Percentiles rank a stretch among this genome's conserved stretches.
Evolutionary conservation across 2,797 vertebrate genomes (phyloP).

Genomic region (Chaenodraco wilsoni): DNA sequence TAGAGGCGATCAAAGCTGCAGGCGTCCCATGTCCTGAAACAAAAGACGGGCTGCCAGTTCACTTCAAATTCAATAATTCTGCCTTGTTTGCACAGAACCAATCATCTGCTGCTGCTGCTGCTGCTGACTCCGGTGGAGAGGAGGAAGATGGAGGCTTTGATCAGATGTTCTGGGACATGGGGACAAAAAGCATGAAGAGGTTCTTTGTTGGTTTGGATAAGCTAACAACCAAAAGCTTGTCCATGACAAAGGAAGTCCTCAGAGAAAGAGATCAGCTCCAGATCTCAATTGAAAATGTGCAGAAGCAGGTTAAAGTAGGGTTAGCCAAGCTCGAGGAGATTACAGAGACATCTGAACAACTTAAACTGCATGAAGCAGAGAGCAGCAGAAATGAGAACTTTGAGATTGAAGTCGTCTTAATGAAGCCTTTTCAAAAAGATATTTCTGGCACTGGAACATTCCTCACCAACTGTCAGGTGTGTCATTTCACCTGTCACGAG

Average conservation of each 20-base stretch:
- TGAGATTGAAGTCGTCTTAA: slow-evolving; percentile 25
- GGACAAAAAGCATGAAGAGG: neutral
- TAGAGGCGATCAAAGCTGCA: too few relatives aligned
- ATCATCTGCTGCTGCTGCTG: neutral
- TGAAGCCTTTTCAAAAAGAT: accelerated
- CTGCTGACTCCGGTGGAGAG: too few relatives aligned
- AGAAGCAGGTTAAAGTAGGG: slow-evolving; percentile 13
- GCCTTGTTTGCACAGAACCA: slow-evolving; percentile 42
- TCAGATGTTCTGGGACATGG: too few relatives aligned
- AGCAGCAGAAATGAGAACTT: slow-evolving; percentile 47
- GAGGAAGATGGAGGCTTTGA: too few relatives aligned
- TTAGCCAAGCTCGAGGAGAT: slow-evolving; percentile 16
- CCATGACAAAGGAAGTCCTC: slow-evolving; percentile 7
- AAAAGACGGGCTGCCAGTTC: too few relatives aligned
- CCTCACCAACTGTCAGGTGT: slow-evolving; percentile 49
- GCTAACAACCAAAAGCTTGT: slow-evolving; percentile 41
- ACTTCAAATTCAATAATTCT: too few relatives aligned
- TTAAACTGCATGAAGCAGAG: slow-evolving; percentile 4
- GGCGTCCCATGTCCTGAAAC: too few relatives aligned
- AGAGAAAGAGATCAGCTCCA: slow-evolving; percentile 22
- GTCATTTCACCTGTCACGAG: slow-evolving; percentile 50
- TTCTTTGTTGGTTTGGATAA: slow-evolving; percentile 39
- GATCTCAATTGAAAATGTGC: slow-evolving; percentile 18
- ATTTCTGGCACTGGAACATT: slow-evolving; percentile 5
- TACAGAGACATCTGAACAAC: too few relatives aligned